Evolutionary conservation across 2,888 invertebrate species (phyloP).

Genomic region (Eupithecia vulgata): DNA sequence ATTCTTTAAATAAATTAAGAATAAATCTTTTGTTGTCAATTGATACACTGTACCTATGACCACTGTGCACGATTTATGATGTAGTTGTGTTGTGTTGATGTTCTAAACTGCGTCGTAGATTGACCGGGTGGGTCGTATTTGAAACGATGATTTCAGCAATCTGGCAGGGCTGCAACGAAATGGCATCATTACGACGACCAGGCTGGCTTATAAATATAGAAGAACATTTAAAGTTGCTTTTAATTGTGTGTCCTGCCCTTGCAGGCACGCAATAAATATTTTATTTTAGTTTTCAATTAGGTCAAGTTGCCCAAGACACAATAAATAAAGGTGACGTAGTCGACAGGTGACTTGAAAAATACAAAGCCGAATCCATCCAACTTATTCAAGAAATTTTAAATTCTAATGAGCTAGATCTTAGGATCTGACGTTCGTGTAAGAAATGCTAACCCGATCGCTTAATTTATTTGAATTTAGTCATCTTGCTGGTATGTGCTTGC

Average conservation of each 20-base stretch:
- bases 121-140: constrained; percentile 16
- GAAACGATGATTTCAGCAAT: constrained; percentile 30
- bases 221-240: constrained; percentile 4
- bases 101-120: constrained; percentile 20
- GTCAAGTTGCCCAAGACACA: constrained; percentile 53
- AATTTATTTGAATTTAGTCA: constrained; percentile 46
- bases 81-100: constrained; percentile 18
- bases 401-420: constrained; percentile 50
- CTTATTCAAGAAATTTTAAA: constrained; percentile 49
- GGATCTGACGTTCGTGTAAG: constrained; percentile 47
- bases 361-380: constrained; percentile 34
- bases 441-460: constrained; percentile 51
- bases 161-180: constrained; percentile 19
- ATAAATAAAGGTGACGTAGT: constrained; percentile 53
- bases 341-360: constrained; percentile 52
- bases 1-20: constrained; percentile 44
- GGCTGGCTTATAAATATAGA: constrained; percentile 1
- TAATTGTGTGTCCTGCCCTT: constrained; percentile 7
- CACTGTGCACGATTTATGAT: constrained; percentile 25
- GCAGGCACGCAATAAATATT: constrained; percentile 46
- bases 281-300: constrained; percentile 55
- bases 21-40: constrained; percentile 34
- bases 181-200: constrained; percentile 9
- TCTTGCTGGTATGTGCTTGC: constrained; percentile 40
- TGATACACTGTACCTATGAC: constrained; percentile 20